Base-by-base conservation (phyloP, 2,797 vertebrate species). In the Austrolebias charrua region DNA sequence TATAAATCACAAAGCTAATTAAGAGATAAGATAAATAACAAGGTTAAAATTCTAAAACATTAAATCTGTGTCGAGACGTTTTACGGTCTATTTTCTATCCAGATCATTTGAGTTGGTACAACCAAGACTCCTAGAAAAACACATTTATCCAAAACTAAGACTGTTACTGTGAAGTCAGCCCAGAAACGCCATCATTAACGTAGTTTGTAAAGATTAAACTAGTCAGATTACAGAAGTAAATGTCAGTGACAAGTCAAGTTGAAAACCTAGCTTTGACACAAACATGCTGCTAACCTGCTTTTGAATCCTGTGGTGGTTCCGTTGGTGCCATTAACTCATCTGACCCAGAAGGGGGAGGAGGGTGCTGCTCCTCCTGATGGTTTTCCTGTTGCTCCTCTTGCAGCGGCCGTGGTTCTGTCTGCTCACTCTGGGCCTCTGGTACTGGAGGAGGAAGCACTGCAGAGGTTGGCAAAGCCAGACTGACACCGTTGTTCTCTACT, bases 401-500 rank as follows among this genome's bases (percentile, higher is more conserved):
- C 64, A 75, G 80, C 5, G 91, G 69, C 57, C 76, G 79, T 53
- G 73, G 83, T n/a, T 83, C 86, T 48, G 70, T 62, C 35, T 85
- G 91, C 18, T 88, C 83, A 16, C 82, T 84, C 35, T 81, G 86
- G 59, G 67, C 42, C 44, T 90, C 89, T 66, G 89, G 85, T 13
- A 88, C 81, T 4, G 90, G 88, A 38, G 88, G 86, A 8, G 81
- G 83, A 54, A 89, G 88, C 44, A 78, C 75, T 1, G 63, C 65
- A 19, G 86, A 55, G 61, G 76, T 63, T 58, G 91, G 79, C 1
- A 86, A 88, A 4, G 65, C 75, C 46, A 67, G 73, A 64, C 35
- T 83, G 75, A 84, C 78, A 13, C 71, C 76, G 19, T 88, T 88
- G 55, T 80, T 85, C 56, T 91, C 91, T 64, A 88, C 68, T 38